These are phyloP conservation scores for Tichodroma muraria DNA, from an alignment of 2,113 vertebrate genomes.

Conservation along the genomic window DNA sequence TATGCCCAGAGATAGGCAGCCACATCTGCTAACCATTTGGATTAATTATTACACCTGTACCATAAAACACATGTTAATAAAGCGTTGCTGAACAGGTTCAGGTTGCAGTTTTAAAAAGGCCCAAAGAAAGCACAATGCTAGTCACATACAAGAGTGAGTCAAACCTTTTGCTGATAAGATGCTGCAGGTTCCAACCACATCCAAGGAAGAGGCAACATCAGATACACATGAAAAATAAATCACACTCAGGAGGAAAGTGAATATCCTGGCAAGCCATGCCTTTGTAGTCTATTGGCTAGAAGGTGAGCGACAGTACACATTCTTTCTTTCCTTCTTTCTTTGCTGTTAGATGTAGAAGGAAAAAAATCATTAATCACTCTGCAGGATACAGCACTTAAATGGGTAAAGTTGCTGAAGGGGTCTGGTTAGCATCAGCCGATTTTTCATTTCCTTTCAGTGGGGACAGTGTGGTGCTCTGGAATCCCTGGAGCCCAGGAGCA, in stretches of 20 bases:
- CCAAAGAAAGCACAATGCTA: not conserved
- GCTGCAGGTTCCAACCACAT: not conserved
- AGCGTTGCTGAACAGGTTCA: constrained; percentile 56
- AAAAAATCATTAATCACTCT: constrained; percentile 74
- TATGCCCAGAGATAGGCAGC: constrained; percentile 69
- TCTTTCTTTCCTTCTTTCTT: constrained; percentile 26
- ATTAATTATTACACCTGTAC: constrained; percentile 77
- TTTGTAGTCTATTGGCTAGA: constrained; percentile 34
- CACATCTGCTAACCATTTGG: constrained; percentile 75
- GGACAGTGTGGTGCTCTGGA: constrained; percentile 67
- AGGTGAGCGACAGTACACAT: constrained; percentile 9
- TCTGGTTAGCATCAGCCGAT: constrained; percentile 74
- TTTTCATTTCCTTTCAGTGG: constrained; percentile 78
- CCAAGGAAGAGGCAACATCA: not conserved
- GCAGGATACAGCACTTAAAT: constrained; percentile 70
- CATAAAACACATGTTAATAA: constrained; percentile 72
- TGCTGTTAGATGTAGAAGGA: constrained; percentile 60
- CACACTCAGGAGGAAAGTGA: not conserved
- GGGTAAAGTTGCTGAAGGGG: constrained; percentile 64
- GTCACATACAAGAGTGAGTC: not conserved
- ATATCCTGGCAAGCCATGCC: not conserved
- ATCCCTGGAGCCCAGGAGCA: constrained; percentile 60
- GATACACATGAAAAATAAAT: not conserved
- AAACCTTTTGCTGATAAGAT: not conserved
- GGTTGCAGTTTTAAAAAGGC: constrained; percentile 40